Percentiles rank a stretch among this genome's conserved stretches.
Evolutionary conservation across 2,113 vertebrate genomes (phyloP).

Genomic region (Barnardius zonarius): DNA sequence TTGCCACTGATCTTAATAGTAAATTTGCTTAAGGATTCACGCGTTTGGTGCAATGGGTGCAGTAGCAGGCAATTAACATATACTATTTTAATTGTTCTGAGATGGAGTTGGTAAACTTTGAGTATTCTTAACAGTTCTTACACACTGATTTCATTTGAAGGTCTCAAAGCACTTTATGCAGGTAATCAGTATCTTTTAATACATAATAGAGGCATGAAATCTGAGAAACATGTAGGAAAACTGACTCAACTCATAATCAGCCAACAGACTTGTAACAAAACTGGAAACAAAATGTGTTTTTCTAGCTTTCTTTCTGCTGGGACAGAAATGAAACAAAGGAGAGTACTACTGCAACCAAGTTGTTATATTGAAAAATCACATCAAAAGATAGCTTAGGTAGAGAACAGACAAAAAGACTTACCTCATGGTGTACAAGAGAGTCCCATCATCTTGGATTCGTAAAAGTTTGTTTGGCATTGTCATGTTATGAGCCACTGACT

Average conservation of each 20-base stretch:
- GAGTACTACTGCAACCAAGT: not conserved
- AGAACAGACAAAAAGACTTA: constrained; percentile 35
- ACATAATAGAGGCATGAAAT: not conserved
- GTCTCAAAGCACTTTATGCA: not conserved
- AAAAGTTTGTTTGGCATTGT: constrained; percentile 99
- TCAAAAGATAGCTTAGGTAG: not conserved
- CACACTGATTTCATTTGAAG: not conserved
- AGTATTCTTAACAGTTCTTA: not conserved
- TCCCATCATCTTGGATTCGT: constrained; percentile 94
- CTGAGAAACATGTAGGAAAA: not conserved
- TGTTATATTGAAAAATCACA: not conserved
- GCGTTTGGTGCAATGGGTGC: not conserved
- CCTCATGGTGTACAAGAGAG: constrained; percentile 97
- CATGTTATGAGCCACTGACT: constrained; percentile 99
- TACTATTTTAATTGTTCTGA: not conserved
- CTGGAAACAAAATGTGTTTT: not conserved
- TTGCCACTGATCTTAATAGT: not conserved
- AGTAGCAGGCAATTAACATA: not conserved
- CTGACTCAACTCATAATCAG: not conserved
- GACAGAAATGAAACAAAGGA: not conserved
- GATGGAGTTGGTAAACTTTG: not conserved
- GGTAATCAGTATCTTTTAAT: not conserved
- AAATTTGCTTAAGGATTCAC: not conserved
- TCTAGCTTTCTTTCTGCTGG: not conserved
- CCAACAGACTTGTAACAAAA: not conserved